Base-by-base conservation (phyloP, 2,113 vertebrate genomes). In the Upupa epops region DNA sequence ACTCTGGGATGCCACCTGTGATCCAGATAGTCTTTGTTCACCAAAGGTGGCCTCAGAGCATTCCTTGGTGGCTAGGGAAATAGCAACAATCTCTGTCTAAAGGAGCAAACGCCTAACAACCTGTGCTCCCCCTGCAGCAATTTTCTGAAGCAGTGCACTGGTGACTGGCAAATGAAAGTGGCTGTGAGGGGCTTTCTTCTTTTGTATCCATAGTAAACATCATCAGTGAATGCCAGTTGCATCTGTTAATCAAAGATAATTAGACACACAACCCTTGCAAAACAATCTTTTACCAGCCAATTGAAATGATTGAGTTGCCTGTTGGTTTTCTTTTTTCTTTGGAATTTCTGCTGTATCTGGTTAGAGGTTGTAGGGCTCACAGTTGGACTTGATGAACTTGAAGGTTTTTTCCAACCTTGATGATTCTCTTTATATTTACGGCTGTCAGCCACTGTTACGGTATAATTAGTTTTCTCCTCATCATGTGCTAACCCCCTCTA, bases 181-280 rank as follows among this genome's bases (percentile, higher is more conserved):
- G 49, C 46, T 1, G 1, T 0, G 0, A 74, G 74, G 45, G 34
- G 7, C 28, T 64, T 89, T 89, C 85, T 65, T 34, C 36, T 64
- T 91, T 88, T 69, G 31, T 77, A 91, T 86, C 46, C 52, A 54
- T 19, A 52, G 49, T 72, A 80, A 89, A 58, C 31, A 45, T 19
- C 64, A 42, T 78, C 13, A 2, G 28, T 66, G 73, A 77, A 82
- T 14, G 34, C 31, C 32, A 75, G 21, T 69, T 78, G 49, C 55
- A 58, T 64, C 51, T 37, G 32, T 92, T 85, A 81, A 76, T 63
- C 81, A 83, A 86, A 74, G 56, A 34, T 31, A 70, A 63, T 79
- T 83, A 90, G 48, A 16, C 60, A 89, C 46, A 34, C 13, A 59
- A 29, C 8, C n/a, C 59, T 45, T 78, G 46, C 45, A 94, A 81